Evolutionary conservation across 2,888 invertebrate species (phyloP).

Genomic region (Globia sparganii): DNA sequence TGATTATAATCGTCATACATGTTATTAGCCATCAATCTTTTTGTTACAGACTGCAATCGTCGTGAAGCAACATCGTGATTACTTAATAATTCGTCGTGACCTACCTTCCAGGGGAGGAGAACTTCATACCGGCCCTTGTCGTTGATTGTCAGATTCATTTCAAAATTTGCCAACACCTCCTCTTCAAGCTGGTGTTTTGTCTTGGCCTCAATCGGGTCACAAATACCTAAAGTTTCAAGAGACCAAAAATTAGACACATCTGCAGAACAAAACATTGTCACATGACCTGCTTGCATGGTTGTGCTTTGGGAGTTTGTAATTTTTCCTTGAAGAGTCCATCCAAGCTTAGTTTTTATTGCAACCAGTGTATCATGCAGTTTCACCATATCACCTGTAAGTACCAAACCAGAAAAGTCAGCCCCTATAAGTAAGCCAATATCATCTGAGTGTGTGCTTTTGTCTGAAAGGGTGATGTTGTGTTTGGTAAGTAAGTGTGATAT

Average conservation of each 20-base stretch:
- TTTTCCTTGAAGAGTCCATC: conserved; percentile 1
- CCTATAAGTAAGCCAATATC: too few species aligned
- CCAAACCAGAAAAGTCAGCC: too few species aligned
- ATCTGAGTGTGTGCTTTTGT: too few species aligned
- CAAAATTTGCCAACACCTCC: neutral
- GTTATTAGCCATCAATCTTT: neutral
- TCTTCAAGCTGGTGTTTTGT: neutral
- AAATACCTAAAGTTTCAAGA: neutral
- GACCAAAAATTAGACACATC: neutral
- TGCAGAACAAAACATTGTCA: conserved; percentile 5
- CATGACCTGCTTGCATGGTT: neutral
- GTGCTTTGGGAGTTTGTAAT: too few species aligned
- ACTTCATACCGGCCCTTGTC: neutral
- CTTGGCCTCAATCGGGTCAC: neutral
- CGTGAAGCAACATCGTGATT: neutral
- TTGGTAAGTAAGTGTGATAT: too few species aligned
- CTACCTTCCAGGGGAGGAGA: neutral
- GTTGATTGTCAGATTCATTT: neutral
- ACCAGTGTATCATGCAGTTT: too few species aligned
- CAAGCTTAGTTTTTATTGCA: neutral
- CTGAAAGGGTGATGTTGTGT: too few species aligned
- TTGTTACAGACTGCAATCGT: neutral
- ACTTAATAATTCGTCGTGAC: neutral
- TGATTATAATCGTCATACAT: neutral
- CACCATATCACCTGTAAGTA: too few species aligned